Conservation (phyloP, 2,888 invertebrate genomes). For the Drosophila leonis region DNA sequence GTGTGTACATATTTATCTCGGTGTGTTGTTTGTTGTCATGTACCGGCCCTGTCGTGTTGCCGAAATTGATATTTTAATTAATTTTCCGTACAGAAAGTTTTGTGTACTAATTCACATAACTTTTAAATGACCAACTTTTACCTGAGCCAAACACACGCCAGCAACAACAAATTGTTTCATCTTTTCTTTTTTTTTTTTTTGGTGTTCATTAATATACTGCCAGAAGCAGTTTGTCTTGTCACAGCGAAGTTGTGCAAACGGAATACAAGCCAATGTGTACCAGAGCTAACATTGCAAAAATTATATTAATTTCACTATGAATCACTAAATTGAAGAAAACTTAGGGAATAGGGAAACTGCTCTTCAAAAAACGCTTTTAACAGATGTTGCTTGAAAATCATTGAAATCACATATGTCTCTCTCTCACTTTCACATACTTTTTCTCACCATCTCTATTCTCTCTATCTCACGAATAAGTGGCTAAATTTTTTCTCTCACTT, state of each 20-base stretch:
- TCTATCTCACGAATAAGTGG: no score
- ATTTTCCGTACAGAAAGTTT: conserved; percentile 57
- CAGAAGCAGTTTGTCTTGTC: conserved; percentile 25
- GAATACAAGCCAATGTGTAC: conserved; percentile 10
- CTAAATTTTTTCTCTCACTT: no score
- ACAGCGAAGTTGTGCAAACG: conserved; percentile 6
- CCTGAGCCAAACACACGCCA: conserved; percentile 26
- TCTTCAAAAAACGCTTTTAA: not conserved
- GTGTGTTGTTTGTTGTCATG: conserved; percentile 34
- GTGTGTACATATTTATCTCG: conserved; percentile 3
- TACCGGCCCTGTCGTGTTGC: conserved; percentile 55
- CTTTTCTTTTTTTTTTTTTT: conserved; percentile 27
- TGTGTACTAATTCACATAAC: conserved; percentile 47
- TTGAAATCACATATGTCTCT: not conserved
- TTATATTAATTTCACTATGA: not conserved
- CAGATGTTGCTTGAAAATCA: not conserved
- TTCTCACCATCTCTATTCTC: not conserved
- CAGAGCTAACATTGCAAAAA: not conserved
- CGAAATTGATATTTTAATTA: conserved; percentile 78
- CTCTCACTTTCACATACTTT: not conserved
- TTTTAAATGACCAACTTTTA: conserved; percentile 71
- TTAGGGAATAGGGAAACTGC: no score
- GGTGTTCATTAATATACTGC: conserved; percentile 50
- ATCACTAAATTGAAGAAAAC: not conserved
- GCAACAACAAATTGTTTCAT: conserved; percentile 6